A percentile compares a stretch with the other conserved stretches of the same genome.
Conservation (phyloP, 2,888 invertebrate species). For the Hypsopygia costalis region DNA sequence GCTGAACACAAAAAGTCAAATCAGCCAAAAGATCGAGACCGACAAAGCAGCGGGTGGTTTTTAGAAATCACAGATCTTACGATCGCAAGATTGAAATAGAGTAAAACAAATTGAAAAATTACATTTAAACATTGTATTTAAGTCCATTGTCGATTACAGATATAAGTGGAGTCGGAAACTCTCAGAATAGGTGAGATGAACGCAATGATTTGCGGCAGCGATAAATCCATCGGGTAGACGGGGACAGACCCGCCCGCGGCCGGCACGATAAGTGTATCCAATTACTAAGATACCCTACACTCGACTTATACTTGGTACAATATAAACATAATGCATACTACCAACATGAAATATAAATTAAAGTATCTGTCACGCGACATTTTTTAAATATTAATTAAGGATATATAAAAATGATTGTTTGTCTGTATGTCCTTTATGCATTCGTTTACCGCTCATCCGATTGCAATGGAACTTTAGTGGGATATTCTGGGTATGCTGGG, state of each 20-base stretch:
- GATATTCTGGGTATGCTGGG: too few species aligned
- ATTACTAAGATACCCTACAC: slow-evolving; percentile 63
- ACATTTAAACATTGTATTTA: slow-evolving; percentile 3
- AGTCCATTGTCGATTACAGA: slow-evolving; percentile 3
- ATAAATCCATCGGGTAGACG: slow-evolving; percentile 59
- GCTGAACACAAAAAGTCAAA: too few species aligned
- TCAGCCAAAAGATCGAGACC: too few species aligned
- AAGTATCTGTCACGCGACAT: slow-evolving; percentile 14
- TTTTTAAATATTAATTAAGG: too few species aligned
- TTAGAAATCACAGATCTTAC: not conserved
- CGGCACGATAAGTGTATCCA: slow-evolving; percentile 69
- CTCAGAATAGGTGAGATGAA: slow-evolving; percentile 40
- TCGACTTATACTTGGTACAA: slow-evolving; percentile 36
- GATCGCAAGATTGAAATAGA: not conserved
- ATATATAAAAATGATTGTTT: too few species aligned
- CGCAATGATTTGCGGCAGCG: slow-evolving; percentile 64
- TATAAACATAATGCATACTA: slow-evolving; percentile 32
- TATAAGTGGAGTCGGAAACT: slow-evolving; percentile 9
- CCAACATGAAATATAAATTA: slow-evolving; percentile 34
- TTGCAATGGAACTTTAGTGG: too few species aligned
- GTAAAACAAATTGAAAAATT: not conserved
- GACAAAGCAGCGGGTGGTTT: too few species aligned
- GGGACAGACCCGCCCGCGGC: slow-evolving; percentile 64
- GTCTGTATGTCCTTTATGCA: too few species aligned
- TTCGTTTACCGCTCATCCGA: too few species aligned